Evolutionary conservation across 2,113 vertebrate genomes (phyloP).

Genomic region (Lates calcarifer): DNA sequence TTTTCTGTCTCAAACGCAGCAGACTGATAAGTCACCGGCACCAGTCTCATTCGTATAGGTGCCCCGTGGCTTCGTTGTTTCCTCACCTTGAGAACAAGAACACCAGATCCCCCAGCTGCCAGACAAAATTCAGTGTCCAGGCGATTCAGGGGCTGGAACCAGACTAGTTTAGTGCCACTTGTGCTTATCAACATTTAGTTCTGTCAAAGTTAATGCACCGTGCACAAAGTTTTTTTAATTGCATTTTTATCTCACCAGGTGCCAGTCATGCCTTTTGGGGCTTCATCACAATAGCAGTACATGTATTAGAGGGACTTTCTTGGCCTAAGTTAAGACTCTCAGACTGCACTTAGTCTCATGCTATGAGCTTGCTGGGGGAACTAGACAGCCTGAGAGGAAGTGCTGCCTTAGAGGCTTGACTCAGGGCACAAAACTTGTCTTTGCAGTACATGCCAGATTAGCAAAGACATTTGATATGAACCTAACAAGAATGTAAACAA

Average conservation of each 20-base stretch:
- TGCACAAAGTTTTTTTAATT: constrained; percentile 18
- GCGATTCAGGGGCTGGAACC: background rate
- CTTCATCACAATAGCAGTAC: constrained; percentile 3
- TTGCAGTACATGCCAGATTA: constrained; percentile 6
- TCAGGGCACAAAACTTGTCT: background rate
- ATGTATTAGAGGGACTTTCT: constrained; percentile 25
- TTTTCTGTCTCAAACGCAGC: constrained; percentile 45
- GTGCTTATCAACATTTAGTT: constrained; percentile 23
- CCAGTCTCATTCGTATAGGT: background rate
- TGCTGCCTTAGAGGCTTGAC: constrained; percentile 37
- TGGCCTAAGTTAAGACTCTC: constrained; percentile 45
- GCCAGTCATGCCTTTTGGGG: constrained; percentile 25
- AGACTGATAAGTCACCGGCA: constrained; percentile 36
- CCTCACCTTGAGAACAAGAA: constrained; percentile 19
- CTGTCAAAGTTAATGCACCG: constrained; percentile 30
- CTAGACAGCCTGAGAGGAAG: constrained; percentile 37
- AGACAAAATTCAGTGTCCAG: background rate
- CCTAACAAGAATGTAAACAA: background rate
- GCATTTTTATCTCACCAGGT: constrained; percentile 38
- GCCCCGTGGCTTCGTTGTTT: background rate
- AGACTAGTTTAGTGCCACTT: background rate
- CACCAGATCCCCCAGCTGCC: background rate
- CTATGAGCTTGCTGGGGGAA: constrained; percentile 40
- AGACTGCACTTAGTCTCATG: constrained; percentile 42
- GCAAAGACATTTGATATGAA: constrained; percentile 3